Conservation (phyloP, 2,888 invertebrate species). For the Gerosis bhagava region DNA sequence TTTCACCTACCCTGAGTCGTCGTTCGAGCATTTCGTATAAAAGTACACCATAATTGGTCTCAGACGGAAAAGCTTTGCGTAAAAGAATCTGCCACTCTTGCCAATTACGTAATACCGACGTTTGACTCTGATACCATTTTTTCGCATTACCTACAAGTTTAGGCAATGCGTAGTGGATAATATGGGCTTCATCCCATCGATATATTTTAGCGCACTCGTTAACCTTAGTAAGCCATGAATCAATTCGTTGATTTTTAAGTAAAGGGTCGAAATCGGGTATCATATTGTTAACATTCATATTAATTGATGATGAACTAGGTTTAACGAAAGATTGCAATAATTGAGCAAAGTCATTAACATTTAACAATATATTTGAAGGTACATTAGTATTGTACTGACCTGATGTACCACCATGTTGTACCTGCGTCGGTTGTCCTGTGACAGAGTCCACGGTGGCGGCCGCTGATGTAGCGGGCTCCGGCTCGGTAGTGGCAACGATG, state of each 20-base stretch:
- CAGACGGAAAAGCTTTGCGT: conserved; percentile 18
- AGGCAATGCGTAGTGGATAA: conserved; percentile 14
- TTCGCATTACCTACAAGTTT: conserved; percentile 16
- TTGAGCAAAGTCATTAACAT: background rate
- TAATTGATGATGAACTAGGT: no score
- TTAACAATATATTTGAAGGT: background rate
- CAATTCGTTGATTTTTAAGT: conserved; percentile 9
- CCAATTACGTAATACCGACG: conserved; percentile 4
- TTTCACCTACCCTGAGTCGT: conserved; percentile 20
- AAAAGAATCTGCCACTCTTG: conserved; percentile 9
- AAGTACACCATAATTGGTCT: conserved; percentile 24
- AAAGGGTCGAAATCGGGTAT: conserved; percentile 7
- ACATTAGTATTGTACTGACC: background rate
- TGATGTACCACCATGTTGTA: background rate
- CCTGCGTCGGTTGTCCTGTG: background rate
- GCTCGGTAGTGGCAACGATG: background rate
- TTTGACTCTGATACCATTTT: conserved; percentile 18
- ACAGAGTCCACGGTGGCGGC: background rate
- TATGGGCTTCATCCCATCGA: conserved; percentile 17
- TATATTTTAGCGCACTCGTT: conserved; percentile 19
- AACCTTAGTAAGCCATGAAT: conserved; percentile 19
- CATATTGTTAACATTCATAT: conserved; percentile 7
- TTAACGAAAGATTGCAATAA: conserved; percentile 3
- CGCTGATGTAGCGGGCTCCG: background rate
- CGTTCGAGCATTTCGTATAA: conserved; percentile 26